Evolutionary conservation across 2,113 vertebrate genomes (phyloP).

Genomic region (Laticauda laticaudata): DNA sequence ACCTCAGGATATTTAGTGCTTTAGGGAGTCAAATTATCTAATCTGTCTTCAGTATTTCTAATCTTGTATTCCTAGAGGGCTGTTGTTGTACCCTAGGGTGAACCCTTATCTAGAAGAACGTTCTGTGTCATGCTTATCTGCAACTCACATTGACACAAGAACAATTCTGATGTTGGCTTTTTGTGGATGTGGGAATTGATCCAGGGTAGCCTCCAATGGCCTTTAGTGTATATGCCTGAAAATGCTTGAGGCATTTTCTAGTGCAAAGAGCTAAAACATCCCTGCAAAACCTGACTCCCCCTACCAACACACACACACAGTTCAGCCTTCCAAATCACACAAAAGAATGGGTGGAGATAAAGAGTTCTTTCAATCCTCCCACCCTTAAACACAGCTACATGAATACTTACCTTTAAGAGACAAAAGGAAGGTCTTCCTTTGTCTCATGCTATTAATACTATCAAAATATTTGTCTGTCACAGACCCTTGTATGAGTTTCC

Average conservation of each 20-base stretch:
- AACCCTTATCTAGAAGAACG: background rate
- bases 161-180: background rate
- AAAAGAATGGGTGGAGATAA: background rate
- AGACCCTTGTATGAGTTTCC: background rate
- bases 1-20: conserved; percentile 4
- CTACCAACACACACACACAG: background rate
- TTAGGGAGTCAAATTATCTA: background rate
- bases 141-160: background rate
- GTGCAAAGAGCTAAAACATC: background rate
- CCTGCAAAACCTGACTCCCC: background rate
- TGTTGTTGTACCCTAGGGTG: background rate
- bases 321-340: background rate
- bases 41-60: background rate
- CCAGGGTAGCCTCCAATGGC: background rate
- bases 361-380: background rate
- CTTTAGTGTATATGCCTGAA: background rate
- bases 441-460: background rate
- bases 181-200: background rate
- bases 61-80: background rate
- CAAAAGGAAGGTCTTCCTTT: background rate
- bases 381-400: background rate
- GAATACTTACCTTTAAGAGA: background rate
- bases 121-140: background rate
- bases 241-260: background rate
- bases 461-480: background rate